Evolutionary conservation across 2,888 invertebrate species (phyloP).

Genomic region (Lasioglossum zephyrum): DNA sequence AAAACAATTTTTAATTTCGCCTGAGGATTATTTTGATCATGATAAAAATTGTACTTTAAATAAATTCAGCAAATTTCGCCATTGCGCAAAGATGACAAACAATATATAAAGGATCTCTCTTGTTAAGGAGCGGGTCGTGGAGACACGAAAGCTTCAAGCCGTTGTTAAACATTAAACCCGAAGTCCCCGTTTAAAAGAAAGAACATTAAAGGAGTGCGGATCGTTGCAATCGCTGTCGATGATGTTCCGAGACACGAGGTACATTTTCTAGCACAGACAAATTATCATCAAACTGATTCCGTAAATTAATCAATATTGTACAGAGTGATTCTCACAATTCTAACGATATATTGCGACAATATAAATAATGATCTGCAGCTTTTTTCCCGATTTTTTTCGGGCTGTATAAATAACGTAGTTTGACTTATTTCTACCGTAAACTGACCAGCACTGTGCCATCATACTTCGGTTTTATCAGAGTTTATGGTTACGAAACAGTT

Average conservation of each 20-base stretch:
- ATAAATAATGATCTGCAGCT: neutral
- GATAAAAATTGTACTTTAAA: no score
- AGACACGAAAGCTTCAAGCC: constrained; percentile 23
- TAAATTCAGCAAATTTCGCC: constrained; percentile 37
- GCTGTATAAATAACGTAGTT: neutral
- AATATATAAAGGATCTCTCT: constrained; percentile 18
- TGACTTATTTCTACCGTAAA: neutral
- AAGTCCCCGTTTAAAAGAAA: neutral
- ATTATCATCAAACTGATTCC: neutral
- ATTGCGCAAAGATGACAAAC: constrained; percentile 20
- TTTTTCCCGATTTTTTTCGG: neutral
- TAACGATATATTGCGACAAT: neutral
- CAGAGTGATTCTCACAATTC: constrained; percentile 26
- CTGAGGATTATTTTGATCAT: no score
- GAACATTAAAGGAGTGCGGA: neutral
- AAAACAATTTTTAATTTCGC: no score
- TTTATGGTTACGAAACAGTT: neutral
- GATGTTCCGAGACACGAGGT: constrained; percentile 46
- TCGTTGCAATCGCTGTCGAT: constrained; percentile 11
- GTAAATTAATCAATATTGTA: constrained; percentile 8
- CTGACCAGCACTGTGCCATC: neutral
- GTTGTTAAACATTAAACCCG: constrained; percentile 16
- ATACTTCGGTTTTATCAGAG: neutral
- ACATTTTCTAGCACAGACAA: neutral
- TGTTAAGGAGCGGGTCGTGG: neutral